Percentiles rank a stretch among this genome's conserved stretches.
phyloP scores from a whole-genome alignment of 2,113 vertebrate species.

The Mungos mungo region DNA sequence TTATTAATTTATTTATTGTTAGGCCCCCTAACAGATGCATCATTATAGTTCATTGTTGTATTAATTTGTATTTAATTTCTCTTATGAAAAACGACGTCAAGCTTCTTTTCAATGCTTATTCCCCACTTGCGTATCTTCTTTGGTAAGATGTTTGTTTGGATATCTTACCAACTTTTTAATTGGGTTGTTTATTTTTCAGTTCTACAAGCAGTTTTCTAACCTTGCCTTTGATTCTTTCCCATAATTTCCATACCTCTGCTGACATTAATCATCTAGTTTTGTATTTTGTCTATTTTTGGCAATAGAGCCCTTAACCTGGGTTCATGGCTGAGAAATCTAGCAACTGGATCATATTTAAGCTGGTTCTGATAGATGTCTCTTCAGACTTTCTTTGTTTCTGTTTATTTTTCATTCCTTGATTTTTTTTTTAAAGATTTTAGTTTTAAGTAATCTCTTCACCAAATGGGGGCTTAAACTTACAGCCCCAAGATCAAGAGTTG shows the following conservation, averaged over 20 bases:
- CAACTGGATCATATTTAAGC: background rate
- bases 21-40: background rate
- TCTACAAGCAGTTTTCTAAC: background rate
- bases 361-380: background rate
- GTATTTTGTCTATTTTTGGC: background rate
- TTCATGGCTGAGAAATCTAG: background rate
- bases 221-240: background rate
- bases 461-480: background rate
- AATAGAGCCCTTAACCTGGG: background rate
- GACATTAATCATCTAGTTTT: background rate
- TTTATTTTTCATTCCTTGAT: background rate
- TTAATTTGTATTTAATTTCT: background rate
- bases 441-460: background rate
- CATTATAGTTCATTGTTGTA: background rate
- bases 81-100: background rate
- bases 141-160: background rate
- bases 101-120: background rate
- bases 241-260: background rate
- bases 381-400: background rate
- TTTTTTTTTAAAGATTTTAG: background rate
- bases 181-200: background rate
- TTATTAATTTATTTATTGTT: background rate
- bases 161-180: background rate
- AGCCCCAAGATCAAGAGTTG: background rate
- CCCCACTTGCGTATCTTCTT: background rate